Evolutionary conservation across 1,140 invertebrate genomes (phyloP).

Genomic region (Hyles euphorbiae): DNA sequence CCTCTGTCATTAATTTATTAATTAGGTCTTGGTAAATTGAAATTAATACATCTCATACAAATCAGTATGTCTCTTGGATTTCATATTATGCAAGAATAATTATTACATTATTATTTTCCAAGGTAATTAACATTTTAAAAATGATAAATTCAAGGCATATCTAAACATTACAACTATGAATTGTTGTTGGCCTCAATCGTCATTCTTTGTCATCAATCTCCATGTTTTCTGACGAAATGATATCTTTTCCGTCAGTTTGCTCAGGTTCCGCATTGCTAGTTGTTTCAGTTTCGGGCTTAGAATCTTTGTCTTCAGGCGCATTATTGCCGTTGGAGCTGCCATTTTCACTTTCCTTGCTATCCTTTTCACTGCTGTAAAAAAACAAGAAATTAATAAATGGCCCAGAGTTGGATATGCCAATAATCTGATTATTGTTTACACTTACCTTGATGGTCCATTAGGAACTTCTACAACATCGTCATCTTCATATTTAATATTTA

Average conservation of each 20-base stretch:
- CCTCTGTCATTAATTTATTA: too few species aligned
- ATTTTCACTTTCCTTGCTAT: conserved; percentile 3
- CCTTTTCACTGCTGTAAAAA: conserved; percentile 8
- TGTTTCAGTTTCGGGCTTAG: not conserved
- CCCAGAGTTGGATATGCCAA: not conserved
- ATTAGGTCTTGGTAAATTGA: too few species aligned
- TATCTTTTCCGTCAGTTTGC: conserved; percentile 2
- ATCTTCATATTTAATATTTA: conserved; percentile 69
- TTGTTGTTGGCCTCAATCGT: not conserved
- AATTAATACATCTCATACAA: too few species aligned
- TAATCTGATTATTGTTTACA: too few species aligned
- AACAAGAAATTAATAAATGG: conserved; percentile 3
- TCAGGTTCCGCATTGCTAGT: not conserved
- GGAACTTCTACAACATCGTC: conserved; percentile 65
- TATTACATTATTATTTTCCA: too few species aligned
- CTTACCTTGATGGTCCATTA: conserved; percentile 62
- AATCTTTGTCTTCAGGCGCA: not conserved
- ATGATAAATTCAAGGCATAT: not conserved
- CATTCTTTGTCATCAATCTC: conserved; percentile 19
- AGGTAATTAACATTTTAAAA: too few species aligned
- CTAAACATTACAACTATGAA: not conserved
- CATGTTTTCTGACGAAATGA: conserved; percentile 16
- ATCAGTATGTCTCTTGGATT: too few species aligned
- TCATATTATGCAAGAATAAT: too few species aligned
- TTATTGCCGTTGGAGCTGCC: not conserved